phyloP scores from a whole-genome alignment of 2,113 vertebrate species.

The Potamarius usumacintae region DNA sequence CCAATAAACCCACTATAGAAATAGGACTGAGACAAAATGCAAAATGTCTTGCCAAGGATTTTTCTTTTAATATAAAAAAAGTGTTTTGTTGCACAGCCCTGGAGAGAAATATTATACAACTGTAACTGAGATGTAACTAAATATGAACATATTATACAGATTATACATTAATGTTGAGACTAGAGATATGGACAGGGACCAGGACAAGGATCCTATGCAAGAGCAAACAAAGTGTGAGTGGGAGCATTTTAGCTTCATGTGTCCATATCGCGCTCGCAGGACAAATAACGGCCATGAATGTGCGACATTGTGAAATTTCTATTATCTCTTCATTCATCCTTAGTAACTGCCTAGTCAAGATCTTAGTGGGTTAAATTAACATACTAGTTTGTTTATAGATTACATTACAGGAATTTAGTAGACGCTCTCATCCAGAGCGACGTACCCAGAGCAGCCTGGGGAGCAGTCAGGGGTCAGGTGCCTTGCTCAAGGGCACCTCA shows the following conservation, averaged over 20 bases:
- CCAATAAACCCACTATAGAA: conserved; percentile 9
- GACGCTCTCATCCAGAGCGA: no score
- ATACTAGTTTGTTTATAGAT: background rate
- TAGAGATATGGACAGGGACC: background rate
- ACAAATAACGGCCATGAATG: background rate
- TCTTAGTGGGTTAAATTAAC: background rate
- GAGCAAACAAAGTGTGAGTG: background rate
- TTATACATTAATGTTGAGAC: background rate
- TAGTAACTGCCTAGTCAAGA: background rate
- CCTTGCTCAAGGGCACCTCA: no score
- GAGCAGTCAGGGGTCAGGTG: no score
- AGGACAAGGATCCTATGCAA: background rate
- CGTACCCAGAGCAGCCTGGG: no score
- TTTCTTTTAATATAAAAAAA: background rate
- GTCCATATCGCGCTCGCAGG: background rate
- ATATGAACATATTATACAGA: conserved; percentile 7
- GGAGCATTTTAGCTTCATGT: background rate
- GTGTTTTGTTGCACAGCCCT: background rate
- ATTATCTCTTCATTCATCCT: background rate
- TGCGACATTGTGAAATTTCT: background rate
- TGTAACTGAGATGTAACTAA: conserved; percentile 9
- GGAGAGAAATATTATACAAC: background rate
- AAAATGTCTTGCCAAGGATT: background rate
- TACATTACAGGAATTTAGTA: no score
- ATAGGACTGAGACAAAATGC: background rate